Percentiles rank a stretch among this genome's conserved stretches.
phyloP scores from a whole-genome alignment of 37 sponge, comb jelly and placozoan genomes.

The Halichondria panicea region DNA sequence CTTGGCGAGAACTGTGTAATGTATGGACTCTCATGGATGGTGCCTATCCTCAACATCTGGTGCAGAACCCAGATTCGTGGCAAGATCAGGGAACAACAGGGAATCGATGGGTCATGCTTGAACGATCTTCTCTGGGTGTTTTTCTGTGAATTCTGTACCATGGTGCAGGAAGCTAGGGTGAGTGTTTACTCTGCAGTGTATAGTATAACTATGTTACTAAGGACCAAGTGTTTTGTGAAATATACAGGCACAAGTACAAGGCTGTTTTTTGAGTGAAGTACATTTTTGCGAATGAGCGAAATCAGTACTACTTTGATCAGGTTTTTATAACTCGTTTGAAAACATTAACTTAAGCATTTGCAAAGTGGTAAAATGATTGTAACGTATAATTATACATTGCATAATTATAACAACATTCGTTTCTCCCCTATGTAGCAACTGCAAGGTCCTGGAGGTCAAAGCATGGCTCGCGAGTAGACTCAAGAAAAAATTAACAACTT shows the following conservation, averaged over 20 bases:
- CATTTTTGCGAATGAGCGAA: too few relatives aligned
- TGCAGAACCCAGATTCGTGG: slow-evolving; percentile 33
- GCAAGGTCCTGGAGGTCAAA: slow-evolving; percentile 7
- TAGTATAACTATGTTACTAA: background rate
- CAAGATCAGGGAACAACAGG: slow-evolving; percentile 69
- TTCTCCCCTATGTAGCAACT: slow-evolving; percentile 4
- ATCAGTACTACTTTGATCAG: too few relatives aligned
- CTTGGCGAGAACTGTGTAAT: slow-evolving; percentile 61
- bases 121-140: slow-evolving; percentile 18
- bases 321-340: too few relatives aligned
- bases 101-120: slow-evolving; percentile 61
- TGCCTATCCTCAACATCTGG: slow-evolving; percentile 55
- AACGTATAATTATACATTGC: too few relatives aligned
- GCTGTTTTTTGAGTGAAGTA: too few relatives aligned
- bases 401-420: background rate
- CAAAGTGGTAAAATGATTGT: too few relatives aligned
- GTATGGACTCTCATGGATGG: slow-evolving; percentile 38
- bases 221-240: too few relatives aligned
- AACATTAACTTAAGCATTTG: too few relatives aligned
- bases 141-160: background rate
- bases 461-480: slow-evolving; percentile 25
- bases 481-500: too few relatives aligned
- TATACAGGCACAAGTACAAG: too few relatives aligned
- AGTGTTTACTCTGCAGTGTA: background rate
- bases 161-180: slow-evolving; percentile 36